Percentiles rank a stretch among this genome's conserved stretches.
These are phyloP conservation scores for Phengaris alcon DNA, from an alignment of 2,888 invertebrate species.

Conservation along the genomic window DNA sequence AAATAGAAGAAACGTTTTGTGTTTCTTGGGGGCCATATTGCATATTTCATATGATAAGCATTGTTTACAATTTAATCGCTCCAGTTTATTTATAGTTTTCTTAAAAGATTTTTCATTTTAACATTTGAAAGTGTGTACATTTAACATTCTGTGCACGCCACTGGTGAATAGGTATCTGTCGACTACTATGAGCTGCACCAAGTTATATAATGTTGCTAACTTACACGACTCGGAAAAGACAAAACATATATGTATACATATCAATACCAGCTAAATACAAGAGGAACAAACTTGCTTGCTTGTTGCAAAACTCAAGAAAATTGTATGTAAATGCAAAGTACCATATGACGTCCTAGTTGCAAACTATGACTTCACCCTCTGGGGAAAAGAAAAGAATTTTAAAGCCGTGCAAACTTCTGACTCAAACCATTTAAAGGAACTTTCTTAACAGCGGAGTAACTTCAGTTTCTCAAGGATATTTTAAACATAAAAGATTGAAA, in stretches of 20 bases:
- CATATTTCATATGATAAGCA: no score
- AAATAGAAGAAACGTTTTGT: no score
- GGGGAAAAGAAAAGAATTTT: conserved; percentile 35
- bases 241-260: no score
- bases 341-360: conserved; percentile 32
- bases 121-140: no score
- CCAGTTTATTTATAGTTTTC: no score
- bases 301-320: conserved; percentile 29
- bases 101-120: no score
- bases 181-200: not conserved
- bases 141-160: no score
- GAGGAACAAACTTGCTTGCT: not conserved
- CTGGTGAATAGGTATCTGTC: not conserved
- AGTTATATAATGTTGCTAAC: no score
- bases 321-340: conserved; percentile 35
- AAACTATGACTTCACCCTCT: conserved; percentile 32
- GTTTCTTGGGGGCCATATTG: no score
- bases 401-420: conserved; percentile 34
- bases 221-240: no score
- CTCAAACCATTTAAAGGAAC: conserved; percentile 36
- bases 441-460: conserved; percentile 23
- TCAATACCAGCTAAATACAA: not conserved
- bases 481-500: conserved; percentile 26
- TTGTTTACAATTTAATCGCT: no score
- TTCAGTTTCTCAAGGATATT: conserved; percentile 27